Conservation (phyloP, 2,113 vertebrate genomes). For the Pantherophis guttatus region DNA sequence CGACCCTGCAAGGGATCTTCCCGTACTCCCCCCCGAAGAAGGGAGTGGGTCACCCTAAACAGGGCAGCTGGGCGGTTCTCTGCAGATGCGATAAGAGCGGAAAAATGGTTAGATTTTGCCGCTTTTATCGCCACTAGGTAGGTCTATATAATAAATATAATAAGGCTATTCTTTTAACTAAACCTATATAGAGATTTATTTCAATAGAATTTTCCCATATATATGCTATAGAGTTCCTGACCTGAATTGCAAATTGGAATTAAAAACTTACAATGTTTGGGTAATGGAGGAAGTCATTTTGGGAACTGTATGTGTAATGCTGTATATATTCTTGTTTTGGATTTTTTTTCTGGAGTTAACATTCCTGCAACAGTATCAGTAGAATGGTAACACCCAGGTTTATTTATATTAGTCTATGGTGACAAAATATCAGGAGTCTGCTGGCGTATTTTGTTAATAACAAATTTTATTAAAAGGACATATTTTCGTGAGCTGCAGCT, state of each 20-base stretch:
- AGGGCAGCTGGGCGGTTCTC: too few species aligned
- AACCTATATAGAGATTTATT: not conserved
- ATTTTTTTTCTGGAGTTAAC: not conserved
- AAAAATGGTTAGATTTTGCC: too few species aligned
- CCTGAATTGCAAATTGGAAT: not conserved
- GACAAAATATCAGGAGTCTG: not conserved
- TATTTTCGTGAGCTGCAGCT: not conserved
- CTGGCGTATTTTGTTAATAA: not conserved
- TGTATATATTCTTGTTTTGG: not conserved
- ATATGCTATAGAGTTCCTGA: not conserved
- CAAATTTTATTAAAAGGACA: not conserved
- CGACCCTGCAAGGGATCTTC: too few species aligned
- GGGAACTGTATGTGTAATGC: not conserved
- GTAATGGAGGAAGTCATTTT: not conserved
- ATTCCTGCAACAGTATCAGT: not conserved
- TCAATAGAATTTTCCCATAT: not conserved
- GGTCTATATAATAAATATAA: too few species aligned
- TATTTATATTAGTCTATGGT: not conserved
- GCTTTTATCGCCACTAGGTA: too few species aligned
- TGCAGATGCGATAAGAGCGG: too few species aligned
- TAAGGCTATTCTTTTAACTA: not conserved
- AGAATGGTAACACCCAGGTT: not conserved
- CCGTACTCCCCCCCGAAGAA: too few species aligned
- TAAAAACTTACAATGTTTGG: not conserved
- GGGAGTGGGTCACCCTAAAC: too few species aligned